Base-by-base conservation (phyloP, 1,140 invertebrate species). In the Zaprionus lachaisei region DNA sequence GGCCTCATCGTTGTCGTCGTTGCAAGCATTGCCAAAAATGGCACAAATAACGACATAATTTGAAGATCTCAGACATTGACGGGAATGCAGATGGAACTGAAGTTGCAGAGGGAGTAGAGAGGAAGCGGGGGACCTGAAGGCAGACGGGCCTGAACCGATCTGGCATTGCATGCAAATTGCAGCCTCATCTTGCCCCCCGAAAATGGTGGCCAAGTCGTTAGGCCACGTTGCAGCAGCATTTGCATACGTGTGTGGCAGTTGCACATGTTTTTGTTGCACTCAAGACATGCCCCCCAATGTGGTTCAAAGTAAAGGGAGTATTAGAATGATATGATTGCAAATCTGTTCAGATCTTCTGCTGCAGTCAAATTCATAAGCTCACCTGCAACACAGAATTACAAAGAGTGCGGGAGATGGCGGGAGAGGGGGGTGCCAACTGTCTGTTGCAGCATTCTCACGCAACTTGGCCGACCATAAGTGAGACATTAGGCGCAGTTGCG, bases 41-140 rank as follows among this genome's bases (percentile, higher is more conserved):
- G 84, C 81, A 87, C 84, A 87, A 87, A 89, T 87, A 87, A 87
- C 84, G 84, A 87, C 84, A 87, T 87, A 87, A 87, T 87, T 87
- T 89, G 81, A 41, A 81, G 84, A 87, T 83, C 77, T 62, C 77
- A 79, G 86, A 67, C 70, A 68, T 77, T 55, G 47, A 24, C 20
- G 20, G 20, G 62, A 62, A 66, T 37, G 61, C 26, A 61, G 20
- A 15, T 17, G 14, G 15, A 51, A 24, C 17, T 24, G 9, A 28
- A 64, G 41, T 37, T 22, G 37, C 6, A 65, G 63, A n/a, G 31
- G n/a, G 7, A 6, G 54, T 28, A 11, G 28, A 3, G 31, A 65
- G 31, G 20, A 28, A 3, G 22, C 3, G 47, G 12, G 9, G 12
- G 11, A n/a, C n/a, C n/a, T n/a, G n/a, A n/a, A 49, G 7, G 47